Evolutionary conservation across 2,888 invertebrate genomes (phyloP), one percentile per base, ranked within the genome.

Genomic region (Carterocephalus palaemon): DNA sequence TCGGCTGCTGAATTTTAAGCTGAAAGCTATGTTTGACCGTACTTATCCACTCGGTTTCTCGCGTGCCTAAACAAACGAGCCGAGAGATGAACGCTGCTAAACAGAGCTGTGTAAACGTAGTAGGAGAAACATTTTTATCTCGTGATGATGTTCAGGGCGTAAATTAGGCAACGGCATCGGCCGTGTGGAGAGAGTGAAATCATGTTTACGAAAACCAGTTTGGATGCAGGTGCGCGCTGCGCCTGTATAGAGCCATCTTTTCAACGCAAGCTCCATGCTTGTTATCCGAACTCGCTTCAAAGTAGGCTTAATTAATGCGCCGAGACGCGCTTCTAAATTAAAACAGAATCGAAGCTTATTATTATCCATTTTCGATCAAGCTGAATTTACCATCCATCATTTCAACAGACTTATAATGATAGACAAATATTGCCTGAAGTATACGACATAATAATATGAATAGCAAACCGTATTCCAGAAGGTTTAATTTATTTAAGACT

Each of bases 171-270:
- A 31, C 42, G 51, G 49, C 51, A 43, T 47, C 41, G 37, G 47
- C 37, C 32, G 46, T 53, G 70, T 63, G 57, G 62, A 69, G 75
- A 78, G 79, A 83, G 83, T 78, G 80, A 83, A 84, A 84, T 79
- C 79, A 70, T 80, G 80, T 83, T 79, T 69, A 57, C 62, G 56
- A 58, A 62, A 77, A 83, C 84, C 80, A 75, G 84, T 85, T 80
- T 64, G 47, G 60, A 66, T 76, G 82, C 84, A 85, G 84, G 84
- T 84, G 84, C 75, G 76, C 53, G 52, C 51, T 47, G 51, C 47
- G 53, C 43, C 46, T 49, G 39, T 24, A 48, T 49, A 48, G 42
- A 49, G 52, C 54, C 59, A 59, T 63, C 62, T 64, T 49, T 50
- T 49, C 29, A 40, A 50, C 46, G 46, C 49, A 48, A 47, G 46